Base-by-base conservation (phyloP, 2,888 invertebrate genomes). In the Leistus spinibarbis region DNA sequence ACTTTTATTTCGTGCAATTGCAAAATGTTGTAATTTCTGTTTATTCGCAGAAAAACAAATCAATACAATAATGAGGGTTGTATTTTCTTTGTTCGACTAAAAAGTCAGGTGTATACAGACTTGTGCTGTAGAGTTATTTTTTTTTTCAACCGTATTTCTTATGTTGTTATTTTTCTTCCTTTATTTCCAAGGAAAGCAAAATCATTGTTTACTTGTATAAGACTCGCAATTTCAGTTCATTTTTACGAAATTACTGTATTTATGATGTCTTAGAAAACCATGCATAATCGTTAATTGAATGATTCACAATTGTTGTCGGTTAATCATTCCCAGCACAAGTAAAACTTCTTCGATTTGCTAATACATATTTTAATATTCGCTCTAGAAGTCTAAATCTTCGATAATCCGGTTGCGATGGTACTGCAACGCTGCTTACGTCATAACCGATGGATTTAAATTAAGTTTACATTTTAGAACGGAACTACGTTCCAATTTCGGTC, bases 381-480 rank as follows among this genome's bases (percentile, higher is more conserved):
- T 40, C 13, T 40, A 1, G 40, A 40, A 40, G 40, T 40, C 10
- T 40, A 40, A 40, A 40, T 40, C 40, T 40, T 40, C 40, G 13
- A 40, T 40, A 40, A 40, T 40, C 40, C 40, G 40, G 7, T 40
- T 13, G 40, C 10, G 40, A 40, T 13, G 40, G 10, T 13, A 5
- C 40, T 10, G 40, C 40, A 13, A 40, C 40, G 40, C 40, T 40
- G 7, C 40, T 40, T 40, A 60, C 60, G 19, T 60, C 60, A 60
- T 60, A 60, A 60, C 60, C 60, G 60, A 22, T 40, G 60, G 22
- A 60, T 60, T 60, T 60, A 60, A 60, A 60, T 60, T 20, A 60
- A 22, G 19, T 60, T 60, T 60, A 60, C 60, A 60, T 20, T 60
- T 17, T 19, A 17, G 17, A 60, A 60, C 40, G 40, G 40, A 40